phyloP scores from a whole-genome alignment of 2,888 invertebrate genomes.

The Hyles lineata region DNA sequence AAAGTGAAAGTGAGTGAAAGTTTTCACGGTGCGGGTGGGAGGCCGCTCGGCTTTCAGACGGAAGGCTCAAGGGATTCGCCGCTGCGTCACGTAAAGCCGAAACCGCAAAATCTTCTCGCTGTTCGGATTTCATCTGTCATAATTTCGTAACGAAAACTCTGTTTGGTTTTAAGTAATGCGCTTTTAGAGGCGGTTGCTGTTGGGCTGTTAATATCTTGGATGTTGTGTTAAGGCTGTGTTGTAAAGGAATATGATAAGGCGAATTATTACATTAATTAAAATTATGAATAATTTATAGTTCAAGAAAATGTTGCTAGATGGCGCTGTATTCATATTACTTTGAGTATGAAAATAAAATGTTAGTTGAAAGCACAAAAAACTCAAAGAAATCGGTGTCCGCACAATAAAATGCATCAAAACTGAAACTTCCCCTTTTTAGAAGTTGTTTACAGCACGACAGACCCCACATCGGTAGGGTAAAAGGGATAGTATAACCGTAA shows the following conservation, averaged over 20 bases:
- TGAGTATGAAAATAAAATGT: too few relatives aligned
- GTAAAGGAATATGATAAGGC: background rate
- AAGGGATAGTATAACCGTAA: too few relatives aligned
- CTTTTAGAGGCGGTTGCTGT: background rate
- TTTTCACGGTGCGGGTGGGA: conserved; percentile 32
- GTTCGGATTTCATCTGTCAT: conserved; percentile 74
- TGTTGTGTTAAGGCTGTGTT: background rate
- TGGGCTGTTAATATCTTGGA: background rate
- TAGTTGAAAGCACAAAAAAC: too few relatives aligned
- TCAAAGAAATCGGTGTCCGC: too few relatives aligned
- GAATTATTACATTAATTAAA: too few relatives aligned
- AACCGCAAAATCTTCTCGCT: conserved; percentile 67
- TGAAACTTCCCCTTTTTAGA: too few relatives aligned
- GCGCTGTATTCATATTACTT: too few relatives aligned
- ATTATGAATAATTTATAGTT: too few relatives aligned
- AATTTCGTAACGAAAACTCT: conserved; percentile 56
- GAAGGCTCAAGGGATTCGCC: conserved; percentile 74
- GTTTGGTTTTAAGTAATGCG: conserved; percentile 29
- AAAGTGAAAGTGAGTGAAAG: conserved; percentile 31
- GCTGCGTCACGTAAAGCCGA: conserved; percentile 64
- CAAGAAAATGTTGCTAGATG: too few relatives aligned
- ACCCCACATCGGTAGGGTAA: too few relatives aligned
- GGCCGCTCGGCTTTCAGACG: conserved; percentile 52
- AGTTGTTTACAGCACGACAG: too few relatives aligned
- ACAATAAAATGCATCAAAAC: too few relatives aligned